Conservation (phyloP, 2,797 vertebrate genomes). For the Austrolebias charrua region DNA sequence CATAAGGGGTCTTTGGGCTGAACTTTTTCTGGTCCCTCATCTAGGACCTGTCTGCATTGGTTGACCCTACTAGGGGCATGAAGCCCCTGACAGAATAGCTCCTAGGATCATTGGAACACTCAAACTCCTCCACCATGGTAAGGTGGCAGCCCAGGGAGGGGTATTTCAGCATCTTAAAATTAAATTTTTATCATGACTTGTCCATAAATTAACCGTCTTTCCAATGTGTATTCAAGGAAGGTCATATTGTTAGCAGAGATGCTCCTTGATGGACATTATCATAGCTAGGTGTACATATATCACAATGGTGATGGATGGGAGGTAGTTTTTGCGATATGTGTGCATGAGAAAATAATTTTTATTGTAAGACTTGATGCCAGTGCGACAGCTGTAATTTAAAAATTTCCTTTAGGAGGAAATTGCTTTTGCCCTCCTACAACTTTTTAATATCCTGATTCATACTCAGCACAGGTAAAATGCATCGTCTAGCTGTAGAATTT, state of each 20-base stretch:
- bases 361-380: conserved; percentile 45
- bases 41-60: no score
- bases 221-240: conserved; percentile 13
- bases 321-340: conserved; percentile 43
- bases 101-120: no score
- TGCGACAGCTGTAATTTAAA: conserved; percentile 65
- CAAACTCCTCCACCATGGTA: no score
- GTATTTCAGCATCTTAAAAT: no score
- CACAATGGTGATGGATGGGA: conserved; percentile 2
- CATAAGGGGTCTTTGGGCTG: no score
- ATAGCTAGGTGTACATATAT: conserved; percentile 2
- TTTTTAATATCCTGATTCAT: conserved; percentile 81
- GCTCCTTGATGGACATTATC: conserved; percentile 39
- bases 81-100: no score
- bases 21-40: no score
- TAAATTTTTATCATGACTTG: no score
- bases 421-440: conserved; percentile 75
- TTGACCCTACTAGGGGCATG: no score
- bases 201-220: neutral
- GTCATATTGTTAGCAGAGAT: conserved; percentile 22
- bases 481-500: conserved; percentile 47
- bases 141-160: no score
- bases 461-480: conserved; percentile 50
- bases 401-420: conserved; percentile 74
- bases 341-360: conserved; percentile 52